Evolutionary conservation across 2,888 invertebrate genomes (phyloP), one percentile per base, ranked within the genome.

Genomic region (Eremobia ochroleuca): DNA sequence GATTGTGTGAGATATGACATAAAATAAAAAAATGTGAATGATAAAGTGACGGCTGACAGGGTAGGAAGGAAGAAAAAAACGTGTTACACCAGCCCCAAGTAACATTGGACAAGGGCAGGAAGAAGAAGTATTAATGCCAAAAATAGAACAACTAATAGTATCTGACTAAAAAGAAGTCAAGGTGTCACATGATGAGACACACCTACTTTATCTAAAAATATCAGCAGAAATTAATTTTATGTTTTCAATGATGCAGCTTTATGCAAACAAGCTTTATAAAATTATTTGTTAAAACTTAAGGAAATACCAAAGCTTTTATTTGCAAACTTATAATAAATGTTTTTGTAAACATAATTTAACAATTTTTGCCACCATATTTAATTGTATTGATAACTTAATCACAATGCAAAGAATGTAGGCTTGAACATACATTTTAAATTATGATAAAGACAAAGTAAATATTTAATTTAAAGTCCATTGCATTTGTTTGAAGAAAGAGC

Each of bases 341-440:
- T 55, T 55, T 43, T 59, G 3, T 66, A n/a, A 28, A 15, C 55
- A 31, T n/a, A 28, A 46, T 31, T 31, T 43, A 9, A 58, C 21
- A 62, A 34, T n/a, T 68, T 46, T 69, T 68, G 43, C 43, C 4
- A 43, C 6, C n/a, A 34, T 64, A 79, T 46, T 69, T 25, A 37
- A 61, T 1, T 75, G 65, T 31, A 68, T 71, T 71, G n/a, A 77
- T 46, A 72, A 76, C 34, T 76, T 76, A 62, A 62, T 67, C 67
- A 40, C 34, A 34, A 28, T 18, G 18, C 81, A 66, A 68, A 49
- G 28, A 52, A 64, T 62, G 11, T 49, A 58, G 55, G 40, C 37
- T 34, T 58, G 31, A n/a, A 25, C 9, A 52, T 21, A 62, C 46
- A 65, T 43, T 65, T 31, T 46, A 64, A 71, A 43, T 55, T n/a